A percentile compares a stretch with the other conserved stretches of the same genome.
These are phyloP conservation scores for Syrrhaptes paradoxus DNA, from an alignment of 2,113 vertebrate species.

Conservation along the genomic window DNA sequence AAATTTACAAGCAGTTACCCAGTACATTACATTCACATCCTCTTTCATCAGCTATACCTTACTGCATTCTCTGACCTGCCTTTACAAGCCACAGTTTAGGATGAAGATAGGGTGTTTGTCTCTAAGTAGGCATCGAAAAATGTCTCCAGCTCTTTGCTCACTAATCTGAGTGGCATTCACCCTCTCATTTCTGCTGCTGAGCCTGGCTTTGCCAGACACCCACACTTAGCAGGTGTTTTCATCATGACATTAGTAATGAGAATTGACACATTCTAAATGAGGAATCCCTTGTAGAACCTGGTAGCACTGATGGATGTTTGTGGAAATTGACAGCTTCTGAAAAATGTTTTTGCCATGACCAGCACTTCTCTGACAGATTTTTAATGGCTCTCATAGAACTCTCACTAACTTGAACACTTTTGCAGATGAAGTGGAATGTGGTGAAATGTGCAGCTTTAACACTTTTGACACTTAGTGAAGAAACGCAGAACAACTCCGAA, in stretches of 20 bases:
- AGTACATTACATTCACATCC: background rate
- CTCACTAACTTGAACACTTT: conserved; percentile 48
- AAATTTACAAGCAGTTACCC: background rate
- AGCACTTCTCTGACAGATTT: conserved; percentile 72
- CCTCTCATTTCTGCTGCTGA: conserved; percentile 1
- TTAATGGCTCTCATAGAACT: conserved; percentile 70
- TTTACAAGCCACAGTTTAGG: background rate
- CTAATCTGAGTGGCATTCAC: background rate
- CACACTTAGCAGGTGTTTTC: conserved; percentile 61
- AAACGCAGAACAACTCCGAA: background rate
- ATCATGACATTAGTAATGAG: conserved; percentile 69
- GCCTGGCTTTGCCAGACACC: conserved; percentile 34
- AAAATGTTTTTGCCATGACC: conserved; percentile 71
- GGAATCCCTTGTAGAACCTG: conserved; percentile 57
- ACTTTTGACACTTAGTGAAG: conserved; percentile 7
- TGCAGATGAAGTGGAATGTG: conserved; percentile 63
- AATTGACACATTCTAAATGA: conserved; percentile 72
- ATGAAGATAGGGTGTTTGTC: background rate
- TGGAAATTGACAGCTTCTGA: conserved; percentile 63
- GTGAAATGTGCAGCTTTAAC: conserved; percentile 32
- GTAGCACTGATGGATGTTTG: conserved; percentile 66
- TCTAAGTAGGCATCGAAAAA: background rate
- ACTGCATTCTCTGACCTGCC: background rate
- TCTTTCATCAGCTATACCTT: background rate
- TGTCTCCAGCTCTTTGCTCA: background rate